Evolutionary conservation across 2,888 invertebrate species (phyloP), one percentile per base, ranked within the genome.

Genomic region (Agrilus mali): DNA sequence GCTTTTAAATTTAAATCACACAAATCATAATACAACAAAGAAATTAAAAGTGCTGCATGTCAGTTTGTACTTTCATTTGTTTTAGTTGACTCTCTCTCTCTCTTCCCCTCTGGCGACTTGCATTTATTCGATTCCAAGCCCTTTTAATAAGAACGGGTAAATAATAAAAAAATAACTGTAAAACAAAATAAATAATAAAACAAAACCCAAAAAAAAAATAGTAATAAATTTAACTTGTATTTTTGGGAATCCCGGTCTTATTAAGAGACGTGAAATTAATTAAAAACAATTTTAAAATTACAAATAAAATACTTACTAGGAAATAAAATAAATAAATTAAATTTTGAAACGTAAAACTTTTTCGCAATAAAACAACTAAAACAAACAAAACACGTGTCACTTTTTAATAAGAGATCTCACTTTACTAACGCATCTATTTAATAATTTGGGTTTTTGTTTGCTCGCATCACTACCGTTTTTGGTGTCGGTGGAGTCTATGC

Each of bases 371-470:
- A 27, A 27, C 38, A 48, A 48, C 44, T 44, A 43, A 45, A 47
- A 43, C 22, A 33, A 47, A 39, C 40, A 45, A 45, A 34, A 12
- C 15, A 35, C n/a, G 31, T 44, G 34, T 55, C 53, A 62, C 49
- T 63, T 65, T 50, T 61, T 61, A 46, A 78, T 83, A 63, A 85
- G 73, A 70, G 82, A 80, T 72, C 82, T 78, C 67, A 85, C 81
- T 77, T 85, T 85, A 69, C 82, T 84, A 55, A 85, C 82, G 68
- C 84, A 85, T 65, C 81, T 74, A 73, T 87, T 86, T 78, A 88
- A 83, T 65, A 88, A 86, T 66, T 86, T 86, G 62, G 80, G 79
- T 65, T 80, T 81, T 59, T 78, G 72, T 64, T 82, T 81, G 7
- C 72, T 74, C 54, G 74, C 72, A 54, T 77, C 66, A 54, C 63